Base-by-base conservation (phyloP, 2,888 invertebrate species). In the Yponomeuta cagnagella region DNA sequence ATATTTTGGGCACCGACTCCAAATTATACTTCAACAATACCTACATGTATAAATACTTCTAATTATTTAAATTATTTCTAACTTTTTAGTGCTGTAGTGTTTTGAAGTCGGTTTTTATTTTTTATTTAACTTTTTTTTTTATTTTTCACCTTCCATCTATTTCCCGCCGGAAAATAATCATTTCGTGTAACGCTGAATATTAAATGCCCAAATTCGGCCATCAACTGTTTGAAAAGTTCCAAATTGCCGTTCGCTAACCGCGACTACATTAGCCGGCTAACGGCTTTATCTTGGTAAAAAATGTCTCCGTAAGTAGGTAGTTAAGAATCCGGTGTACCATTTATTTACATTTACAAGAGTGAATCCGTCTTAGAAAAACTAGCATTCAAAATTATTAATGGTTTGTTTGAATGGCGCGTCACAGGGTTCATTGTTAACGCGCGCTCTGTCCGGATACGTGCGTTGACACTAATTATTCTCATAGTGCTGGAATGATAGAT, bases 391-490 rank as follows among this genome's bases (percentile, higher is more conserved):
- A 87, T 90, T 89, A 92, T 92, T 91, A 92, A 92, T 92, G 91
- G 85, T 91, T 89, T 91, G 87, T 90, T 90, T 90, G 90, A 90
- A 90, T 88, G 90, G 85, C 84, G 88, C 85, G 89, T 89, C 90
- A 86, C 85, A 77, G 81, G 82, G 83, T 78, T 88, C 86, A 90
- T 91, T 90, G 90, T 90, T 89, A 85, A 87, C 87, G 84, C 82
- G 79, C 83, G 80, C 84, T 80, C 80, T 79, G 86, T 83, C 90
- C 90, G 91, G 90, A 92, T 90, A 89, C 89, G 84, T 80, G 76
- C 85, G 86, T 84, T 92, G 91, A 91, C 91, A 91, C 91, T 92
- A 92, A 92, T 92, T 92, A 92, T 92, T 91, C 87, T 82, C 90
- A 89, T 90, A 89, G 89, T 88, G 86, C 83, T 86, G 85, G 88